Evolutionary conservation across 1,140 invertebrate genomes (phyloP).

Genomic region (Calephelis nemesis): DNA sequence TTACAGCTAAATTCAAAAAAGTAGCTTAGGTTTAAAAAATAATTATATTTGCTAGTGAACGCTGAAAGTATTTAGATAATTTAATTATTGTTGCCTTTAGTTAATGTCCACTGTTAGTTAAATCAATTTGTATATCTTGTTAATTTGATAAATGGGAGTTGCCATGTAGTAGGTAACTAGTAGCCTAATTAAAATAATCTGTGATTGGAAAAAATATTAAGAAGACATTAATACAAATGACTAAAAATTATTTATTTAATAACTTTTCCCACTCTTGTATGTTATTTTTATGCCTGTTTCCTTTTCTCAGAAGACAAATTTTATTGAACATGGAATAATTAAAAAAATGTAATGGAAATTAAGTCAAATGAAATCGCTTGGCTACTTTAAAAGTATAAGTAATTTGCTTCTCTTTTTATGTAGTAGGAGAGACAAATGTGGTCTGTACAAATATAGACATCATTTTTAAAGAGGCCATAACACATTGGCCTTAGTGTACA

Average conservation of each 20-base stretch:
- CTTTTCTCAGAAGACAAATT: too few species aligned
- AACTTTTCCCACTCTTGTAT: too few species aligned
- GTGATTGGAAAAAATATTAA: conserved; percentile 2
- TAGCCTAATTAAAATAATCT: conserved; percentile 2
- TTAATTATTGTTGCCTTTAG: background rate
- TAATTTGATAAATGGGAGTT: background rate
- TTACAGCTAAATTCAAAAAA: background rate
- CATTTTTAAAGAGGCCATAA: background rate
- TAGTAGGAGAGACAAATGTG: too few species aligned
- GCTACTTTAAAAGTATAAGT: too few species aligned
- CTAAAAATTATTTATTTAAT: background rate
- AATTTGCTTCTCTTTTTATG: too few species aligned
- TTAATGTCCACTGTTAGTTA: background rate
- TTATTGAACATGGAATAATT: too few species aligned
- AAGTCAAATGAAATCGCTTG: too few species aligned
- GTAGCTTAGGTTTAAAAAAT: background rate
- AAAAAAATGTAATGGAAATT: too few species aligned
- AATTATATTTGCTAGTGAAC: background rate
- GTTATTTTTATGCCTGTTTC: too few species aligned
- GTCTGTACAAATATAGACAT: background rate
- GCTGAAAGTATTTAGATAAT: background rate
- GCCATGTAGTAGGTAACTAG: background rate
- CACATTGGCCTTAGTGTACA: background rate
- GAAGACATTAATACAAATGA: background rate
- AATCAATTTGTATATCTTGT: background rate